Conservation (phyloP, 2,797 vertebrate genomes). For the Atherinosoma microstoma region DNA sequence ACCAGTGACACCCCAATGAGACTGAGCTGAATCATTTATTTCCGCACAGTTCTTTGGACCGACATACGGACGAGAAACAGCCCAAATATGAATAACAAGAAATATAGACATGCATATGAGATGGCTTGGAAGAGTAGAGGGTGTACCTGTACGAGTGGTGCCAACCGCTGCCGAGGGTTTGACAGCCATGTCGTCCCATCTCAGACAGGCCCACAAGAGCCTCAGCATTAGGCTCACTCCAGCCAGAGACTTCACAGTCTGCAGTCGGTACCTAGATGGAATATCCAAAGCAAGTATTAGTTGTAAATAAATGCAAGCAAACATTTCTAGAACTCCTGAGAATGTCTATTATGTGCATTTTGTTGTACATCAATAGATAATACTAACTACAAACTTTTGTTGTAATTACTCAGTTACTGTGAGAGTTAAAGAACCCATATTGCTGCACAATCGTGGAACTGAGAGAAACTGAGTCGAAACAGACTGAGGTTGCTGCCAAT, state of each 20-base stretch:
- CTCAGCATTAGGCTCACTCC: slow-evolving; percentile 96
- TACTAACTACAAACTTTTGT: slow-evolving; percentile 1
- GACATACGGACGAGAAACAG: background rate
- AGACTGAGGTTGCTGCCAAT: slow-evolving; percentile 4
- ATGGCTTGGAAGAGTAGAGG: background rate
- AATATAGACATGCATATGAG: background rate
- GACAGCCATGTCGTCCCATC: slow-evolving; percentile 98
- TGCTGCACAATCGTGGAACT: slow-evolving; percentile 10
- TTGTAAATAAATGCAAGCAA: background rate
- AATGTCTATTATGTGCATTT: slow-evolving; percentile 8
- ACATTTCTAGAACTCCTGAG: background rate
- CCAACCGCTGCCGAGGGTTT: slow-evolving; percentile 94
- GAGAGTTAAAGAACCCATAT: slow-evolving; percentile 30
- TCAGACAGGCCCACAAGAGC: slow-evolving; percentile 93
- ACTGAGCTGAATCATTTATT: slow-evolving; percentile 1
- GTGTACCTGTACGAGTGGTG: slow-evolving; percentile 93
- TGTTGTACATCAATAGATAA: background rate
- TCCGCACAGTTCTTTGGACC: slow-evolving; percentile 1
- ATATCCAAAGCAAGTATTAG: slow-evolving; percentile 5
- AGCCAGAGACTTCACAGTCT: slow-evolving; percentile 94
- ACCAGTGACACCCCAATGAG: slow-evolving; percentile 38
- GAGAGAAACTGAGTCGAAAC: slow-evolving; percentile 28
- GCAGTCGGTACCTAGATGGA: slow-evolving; percentile 90
- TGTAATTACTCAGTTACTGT: slow-evolving; percentile 2
- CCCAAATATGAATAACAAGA: background rate